Evolutionary conservation across 2,113 vertebrate species (phyloP), one percentile per base, ranked within the genome.

Genomic region (Todiramphus saurophagus): DNA sequence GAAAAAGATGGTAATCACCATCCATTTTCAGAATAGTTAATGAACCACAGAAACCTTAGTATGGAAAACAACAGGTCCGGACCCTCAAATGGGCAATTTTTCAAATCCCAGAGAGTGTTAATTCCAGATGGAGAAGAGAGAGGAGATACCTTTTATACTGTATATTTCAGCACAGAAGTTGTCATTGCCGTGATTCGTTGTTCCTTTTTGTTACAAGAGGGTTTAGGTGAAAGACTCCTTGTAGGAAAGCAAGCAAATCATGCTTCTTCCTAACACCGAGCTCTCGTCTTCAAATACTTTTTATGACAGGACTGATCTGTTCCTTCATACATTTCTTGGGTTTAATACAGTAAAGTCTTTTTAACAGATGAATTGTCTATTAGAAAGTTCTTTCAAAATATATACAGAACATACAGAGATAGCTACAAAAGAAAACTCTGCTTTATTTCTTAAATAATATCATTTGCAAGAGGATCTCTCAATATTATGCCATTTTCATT

Each of bases 1-100:
- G 60, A 76, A 43, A 55, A 53, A 16, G 60, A 67, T 79, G 39
- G 43, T 17, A 18, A 74, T 60, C 63, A 73, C 64, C 67, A 83
- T 37, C 69, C 39, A 58, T 59, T 88, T 93, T 75, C 79, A 81
- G 50, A 94, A 88, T 17, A 93, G 63, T 67, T 87, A 94, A 91
- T 94, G 84, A 97, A 93, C 62, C 84, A 95, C 89, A 83, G 89
- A 87, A 77, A 69, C 63, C 33, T 79, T 91, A 86, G 76, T 68
- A 89, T 30, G 9, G 86, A 92, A 83, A 97, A 95, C 25, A n/a
- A 89, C 60, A 89, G 35, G 39, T 95, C 75, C 81, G 86, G 81
- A 67, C 39, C 37, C 33, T 74, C 58, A 44, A 60, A 82, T 19
- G 41, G 72, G 31, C 21, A 51, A 10, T 62, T 75, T 74, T 83